Conservation (phyloP, 2,888 invertebrate species). For the Drosophila kambysellisi region DNA sequence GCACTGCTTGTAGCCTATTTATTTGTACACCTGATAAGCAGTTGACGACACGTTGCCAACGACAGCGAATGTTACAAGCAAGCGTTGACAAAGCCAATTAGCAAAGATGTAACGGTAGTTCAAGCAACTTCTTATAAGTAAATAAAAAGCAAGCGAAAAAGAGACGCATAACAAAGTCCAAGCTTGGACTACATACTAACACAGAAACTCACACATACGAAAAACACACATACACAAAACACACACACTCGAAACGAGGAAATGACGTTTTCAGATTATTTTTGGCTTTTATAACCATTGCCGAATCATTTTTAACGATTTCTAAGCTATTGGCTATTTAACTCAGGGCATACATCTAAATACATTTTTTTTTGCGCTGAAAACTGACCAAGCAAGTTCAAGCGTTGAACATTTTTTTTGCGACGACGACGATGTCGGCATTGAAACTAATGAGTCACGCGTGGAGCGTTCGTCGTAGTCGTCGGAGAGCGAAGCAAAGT, state of each 20-base stretch:
- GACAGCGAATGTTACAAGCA: constrained; percentile 40
- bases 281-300: constrained; percentile 57
- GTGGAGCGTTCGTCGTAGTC: constrained; percentile 9
- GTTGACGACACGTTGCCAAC: constrained; percentile 34
- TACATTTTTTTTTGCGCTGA: constrained; percentile 34
- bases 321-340: constrained; percentile 43
- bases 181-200: constrained; percentile 31
- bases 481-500: constrained; percentile 22
- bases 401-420: constrained; percentile 35
- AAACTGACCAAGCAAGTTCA: constrained; percentile 64
- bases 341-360: constrained; percentile 10
- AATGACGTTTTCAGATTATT: constrained; percentile 78
- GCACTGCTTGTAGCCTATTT: constrained; percentile 9
- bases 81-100: constrained; percentile 67
- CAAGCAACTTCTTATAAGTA: constrained; percentile 70
- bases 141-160: constrained; percentile 58
- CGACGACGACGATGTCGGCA: constrained; percentile 34
- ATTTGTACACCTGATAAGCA: constrained; percentile 39
- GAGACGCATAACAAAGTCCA: constrained; percentile 41
- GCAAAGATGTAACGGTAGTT: constrained; percentile 69
- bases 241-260: constrained; percentile 52
- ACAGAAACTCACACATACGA: background rate
- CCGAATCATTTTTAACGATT: constrained; percentile 67
- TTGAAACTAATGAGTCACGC: constrained; percentile 66
- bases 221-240: background rate